These are phyloP conservation scores for Dioctria rufipes DNA, from an alignment of 2,888 invertebrate genomes.

Conservation along the genomic window DNA sequence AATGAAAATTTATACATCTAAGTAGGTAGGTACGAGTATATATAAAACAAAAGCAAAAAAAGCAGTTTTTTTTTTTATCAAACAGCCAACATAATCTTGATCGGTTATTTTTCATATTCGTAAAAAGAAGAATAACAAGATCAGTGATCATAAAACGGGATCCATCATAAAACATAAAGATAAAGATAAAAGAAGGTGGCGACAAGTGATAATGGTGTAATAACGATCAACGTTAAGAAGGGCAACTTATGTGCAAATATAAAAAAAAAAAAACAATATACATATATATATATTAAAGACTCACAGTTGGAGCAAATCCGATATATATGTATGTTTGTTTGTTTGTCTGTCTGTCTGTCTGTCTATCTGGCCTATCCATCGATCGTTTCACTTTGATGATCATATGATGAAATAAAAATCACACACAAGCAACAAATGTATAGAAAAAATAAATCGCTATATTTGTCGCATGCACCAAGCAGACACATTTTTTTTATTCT, in stretches of 20 bases:
- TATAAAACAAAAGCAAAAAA: not conserved
- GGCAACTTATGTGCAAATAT: not conserved
- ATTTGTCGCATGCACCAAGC: conserved; percentile 27
- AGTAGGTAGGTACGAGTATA: not conserved
- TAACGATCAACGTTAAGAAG: conserved; percentile 31
- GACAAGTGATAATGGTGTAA: conserved; percentile 45
- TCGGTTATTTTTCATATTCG: not conserved
- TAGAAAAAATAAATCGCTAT: conserved; percentile 35
- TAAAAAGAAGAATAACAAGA: conserved; percentile 41
- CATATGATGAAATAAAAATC: conserved; percentile 42
- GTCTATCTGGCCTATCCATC: not conserved
- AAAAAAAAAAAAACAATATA: no score
- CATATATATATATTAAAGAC: no score
- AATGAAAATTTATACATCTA: conserved; percentile 3
- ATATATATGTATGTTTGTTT: no score
- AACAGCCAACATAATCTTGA: not conserved
- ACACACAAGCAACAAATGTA: not conserved
- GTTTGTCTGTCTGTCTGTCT: conserved; percentile 43
- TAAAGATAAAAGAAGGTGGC: conserved; percentile 34
- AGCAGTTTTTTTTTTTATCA: no score
- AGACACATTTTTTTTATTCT: not conserved
- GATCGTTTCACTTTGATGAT: conserved; percentile 31
- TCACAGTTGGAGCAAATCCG: conserved; percentile 13
- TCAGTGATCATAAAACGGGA: conserved; percentile 47
- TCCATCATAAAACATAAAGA: conserved; percentile 15